Percentiles rank a stretch among this genome's conserved stretches.
Evolutionary conservation across 2,888 invertebrate species (phyloP).

Genomic region (Dusona sp.): DNA sequence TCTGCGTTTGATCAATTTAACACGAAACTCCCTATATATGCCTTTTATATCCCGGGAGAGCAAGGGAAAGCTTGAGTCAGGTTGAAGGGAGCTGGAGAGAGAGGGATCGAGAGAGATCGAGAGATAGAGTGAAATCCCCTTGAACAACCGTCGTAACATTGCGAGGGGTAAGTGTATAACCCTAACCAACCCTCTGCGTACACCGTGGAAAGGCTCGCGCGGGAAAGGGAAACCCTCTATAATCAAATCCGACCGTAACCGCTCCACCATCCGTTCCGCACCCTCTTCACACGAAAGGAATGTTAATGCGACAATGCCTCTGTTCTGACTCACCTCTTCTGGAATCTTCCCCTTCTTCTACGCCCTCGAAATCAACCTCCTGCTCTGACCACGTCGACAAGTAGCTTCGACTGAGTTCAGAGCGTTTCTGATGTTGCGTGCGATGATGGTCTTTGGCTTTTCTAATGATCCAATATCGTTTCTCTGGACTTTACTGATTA

Average conservation of each 20-base stretch:
- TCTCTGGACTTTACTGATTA: not conserved
- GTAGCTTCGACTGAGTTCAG: conserved; percentile 41
- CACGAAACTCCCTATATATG: conserved; percentile 41
- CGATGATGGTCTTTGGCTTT: not conserved
- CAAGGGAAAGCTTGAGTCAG: conserved; percentile 8
- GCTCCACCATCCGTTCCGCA: conserved; percentile 76
- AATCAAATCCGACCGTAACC: conserved; percentile 84
- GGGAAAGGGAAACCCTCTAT: conserved; percentile 78
- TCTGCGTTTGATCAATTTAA: conserved; percentile 29
- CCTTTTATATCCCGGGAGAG: conserved; percentile 32
- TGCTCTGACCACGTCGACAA: conserved; percentile 63
- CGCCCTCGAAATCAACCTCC: conserved; percentile 23
- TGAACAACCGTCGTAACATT: conserved; percentile 52
- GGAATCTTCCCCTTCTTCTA: conserved; percentile 62
- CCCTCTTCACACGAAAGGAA: conserved; percentile 84
- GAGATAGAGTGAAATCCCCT: conserved; percentile 50
- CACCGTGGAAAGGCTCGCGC: conserved; percentile 55
- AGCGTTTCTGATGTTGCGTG: conserved; percentile 39
- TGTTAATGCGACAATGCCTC: conserved; percentile 84
- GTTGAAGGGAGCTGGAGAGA: conserved; percentile 44
- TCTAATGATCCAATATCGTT: conserved; percentile 1
- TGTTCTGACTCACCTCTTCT: conserved; percentile 80
- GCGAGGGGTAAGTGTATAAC: conserved; percentile 55
- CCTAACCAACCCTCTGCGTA: conserved; percentile 66
- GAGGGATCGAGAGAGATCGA: conserved; percentile 46